Base-by-base conservation (phyloP, 2,113 vertebrate genomes). In the Mesocricetus auratus region DNA sequence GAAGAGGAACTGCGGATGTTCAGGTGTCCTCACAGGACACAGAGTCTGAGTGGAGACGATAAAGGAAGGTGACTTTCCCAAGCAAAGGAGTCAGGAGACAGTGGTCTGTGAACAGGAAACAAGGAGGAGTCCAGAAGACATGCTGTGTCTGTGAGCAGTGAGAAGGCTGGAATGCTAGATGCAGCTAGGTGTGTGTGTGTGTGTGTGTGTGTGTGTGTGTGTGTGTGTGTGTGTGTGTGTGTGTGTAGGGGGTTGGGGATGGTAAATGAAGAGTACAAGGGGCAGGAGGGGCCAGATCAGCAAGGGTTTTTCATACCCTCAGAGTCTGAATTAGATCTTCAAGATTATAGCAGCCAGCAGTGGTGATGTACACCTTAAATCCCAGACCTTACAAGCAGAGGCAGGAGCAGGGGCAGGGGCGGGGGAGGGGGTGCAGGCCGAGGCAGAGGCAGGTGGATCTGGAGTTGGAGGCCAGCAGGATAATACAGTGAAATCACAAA, bases 111-210 rank as follows among this genome's bases (percentile, higher is more conserved):
- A 16, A 29, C 4, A 3, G 45, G 74, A 53, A 87, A 45, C 36
- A 26, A 66, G 68, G 26, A 29, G 86, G 29, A 21, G 9, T 4
- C 53, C 47, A 9, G 36, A 8, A 26, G 39, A 62, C 29, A 68
- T 0, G 24, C 33, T 11, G 24, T 56, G n/a, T 22, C 16, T n/a
- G 29, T 58, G 79, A 36, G 5, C 47, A 7, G 62, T 60, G 45
- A 36, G 56, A 24, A 0, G 8, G 29, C 45, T 22, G 12, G 62
- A 21, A 21, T 12, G 1, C 0, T n/a, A 9, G 42, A 42, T 36
- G 10, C 45, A 39, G 9, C 3, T 1, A 16, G 29, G 7, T 21
- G 11, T 1, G 7, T n/a, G n/a, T n/a, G n/a, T n/a, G n/a, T n/a
- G n/a, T n/a, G n/a, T n/a, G n/a, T n/a, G n/a, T n/a, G n/a, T n/a